Base-by-base conservation (phyloP, 2,113 vertebrate species). In the Pagrus major region DNA sequence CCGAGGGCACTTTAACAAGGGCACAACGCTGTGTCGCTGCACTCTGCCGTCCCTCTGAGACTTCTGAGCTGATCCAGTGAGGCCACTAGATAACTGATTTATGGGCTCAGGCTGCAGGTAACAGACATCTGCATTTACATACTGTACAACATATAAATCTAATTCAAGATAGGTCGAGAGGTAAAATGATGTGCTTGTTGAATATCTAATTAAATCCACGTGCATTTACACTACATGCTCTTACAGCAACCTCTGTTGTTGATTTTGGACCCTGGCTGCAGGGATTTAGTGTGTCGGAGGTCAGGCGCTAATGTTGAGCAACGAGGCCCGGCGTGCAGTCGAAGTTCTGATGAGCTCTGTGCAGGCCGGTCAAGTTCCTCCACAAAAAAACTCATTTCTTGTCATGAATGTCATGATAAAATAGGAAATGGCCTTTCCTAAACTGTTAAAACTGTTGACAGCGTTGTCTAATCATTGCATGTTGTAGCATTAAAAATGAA, bases 1-100 rank as follows among this genome's bases (percentile, higher is more conserved):
- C 71, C 16, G 41, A 70, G 82, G 86, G 76, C 80, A 71, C 65
- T 92, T 89, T 90, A 90, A 91, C 86, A 87, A 91, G 88, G 84
- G 81, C 71, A 61, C 78, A 23, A 63, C 52, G 54, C 67, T 29
- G 51, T 11, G 29, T 29, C 9, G 52, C 71, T 49, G 16, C 83
- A 52, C 58, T 61, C 46, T 46, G 69, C 81, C 37, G 71, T 64
- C 52, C 70, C 66, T 68, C 84, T 6, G 75, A 82, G 79, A 73
- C 49, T 80, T 61, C 65, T 52, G 44, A 75, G n/a, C n/a, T n/a
- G 59, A 63, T 39, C 70, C 72, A 56, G 29, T 21, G 46, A 79
- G 68, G 39, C 39, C 59, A 11, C 29, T 3, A 31, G 33, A 37
- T 44, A 20, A 41, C 55, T 63, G 51, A 79, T 83, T 79, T 65